Evolutionary conservation across 2,113 vertebrate species (phyloP).

Genomic region (Cyphomyrus discorhynchus): DNA sequence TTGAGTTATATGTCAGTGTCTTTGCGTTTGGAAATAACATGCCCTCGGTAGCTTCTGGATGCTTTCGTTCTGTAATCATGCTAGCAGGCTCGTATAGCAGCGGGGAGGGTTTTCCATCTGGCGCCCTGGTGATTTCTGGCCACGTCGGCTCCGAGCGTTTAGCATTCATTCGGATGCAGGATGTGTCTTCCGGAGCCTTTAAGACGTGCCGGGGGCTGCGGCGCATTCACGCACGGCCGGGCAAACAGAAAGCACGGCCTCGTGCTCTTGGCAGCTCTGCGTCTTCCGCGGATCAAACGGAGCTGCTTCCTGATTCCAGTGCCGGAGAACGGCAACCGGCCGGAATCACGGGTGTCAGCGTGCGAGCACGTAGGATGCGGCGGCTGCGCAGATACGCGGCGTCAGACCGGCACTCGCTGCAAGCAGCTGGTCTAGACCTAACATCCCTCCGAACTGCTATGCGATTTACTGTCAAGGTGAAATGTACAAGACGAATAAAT

Average conservation of each 20-base stretch:
- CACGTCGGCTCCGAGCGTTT: background rate
- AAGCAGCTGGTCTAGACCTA: background rate
- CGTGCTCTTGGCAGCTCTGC: background rate
- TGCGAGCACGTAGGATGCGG: background rate
- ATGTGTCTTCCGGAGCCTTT: background rate
- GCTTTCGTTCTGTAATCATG: background rate
- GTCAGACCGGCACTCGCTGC: background rate
- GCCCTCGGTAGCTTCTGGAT: background rate
- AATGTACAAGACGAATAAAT: background rate
- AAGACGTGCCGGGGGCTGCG: background rate
- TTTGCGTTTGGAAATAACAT: background rate
- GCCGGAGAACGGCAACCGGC: background rate
- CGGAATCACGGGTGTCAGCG: background rate
- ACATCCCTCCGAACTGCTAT: background rate
- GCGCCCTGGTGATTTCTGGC: background rate
- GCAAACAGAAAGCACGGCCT: constrained; percentile 2
- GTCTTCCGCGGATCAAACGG: background rate
- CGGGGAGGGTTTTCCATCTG: background rate
- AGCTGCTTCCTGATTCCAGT: constrained; percentile 1
- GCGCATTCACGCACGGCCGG: background rate
- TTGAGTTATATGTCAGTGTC: background rate
- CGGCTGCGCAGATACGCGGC: background rate
- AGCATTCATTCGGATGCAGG: background rate
- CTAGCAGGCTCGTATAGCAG: background rate
- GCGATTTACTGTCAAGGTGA: background rate